A percentile compares a stretch with the other conserved stretches of the same genome.
Evolutionary conservation across 2,888 invertebrate genomes (phyloP).

Genomic region (Rhingia rostrata): DNA sequence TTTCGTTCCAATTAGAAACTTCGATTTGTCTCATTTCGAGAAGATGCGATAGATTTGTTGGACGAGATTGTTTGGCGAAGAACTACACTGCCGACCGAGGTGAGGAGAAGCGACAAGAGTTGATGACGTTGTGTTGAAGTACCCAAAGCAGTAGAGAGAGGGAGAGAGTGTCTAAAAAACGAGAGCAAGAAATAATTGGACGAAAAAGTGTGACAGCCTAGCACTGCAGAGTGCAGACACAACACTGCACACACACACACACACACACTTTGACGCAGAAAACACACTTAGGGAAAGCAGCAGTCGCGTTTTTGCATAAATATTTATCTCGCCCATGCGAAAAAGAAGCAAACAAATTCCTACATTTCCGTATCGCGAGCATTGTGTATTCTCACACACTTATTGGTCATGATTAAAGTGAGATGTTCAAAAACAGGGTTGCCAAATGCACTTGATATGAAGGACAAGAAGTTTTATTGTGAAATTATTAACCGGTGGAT

Average conservation of each 20-base stretch:
- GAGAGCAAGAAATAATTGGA: slow-evolving; percentile 38
- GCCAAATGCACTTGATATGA: slow-evolving; percentile 11
- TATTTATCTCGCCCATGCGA: slow-evolving; percentile 43
- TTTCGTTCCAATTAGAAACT: slow-evolving; percentile 3
- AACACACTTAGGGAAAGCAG: neutral
- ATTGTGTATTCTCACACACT: slow-evolving; percentile 34
- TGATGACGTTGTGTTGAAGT: slow-evolving; percentile 53
- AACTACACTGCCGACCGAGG: slow-evolving; percentile 44
- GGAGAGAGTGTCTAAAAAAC: slow-evolving; percentile 6
- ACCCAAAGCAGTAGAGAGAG: neutral
- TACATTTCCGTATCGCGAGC: slow-evolving; percentile 64
- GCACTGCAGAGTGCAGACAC: no score
- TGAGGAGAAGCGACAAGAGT: slow-evolving; percentile 13
- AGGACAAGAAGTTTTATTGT: neutral
- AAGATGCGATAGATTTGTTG: slow-evolving; percentile 32
- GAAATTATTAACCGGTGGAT: no score
- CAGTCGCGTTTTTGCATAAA: slow-evolving; percentile 63
- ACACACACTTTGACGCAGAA: neutral
- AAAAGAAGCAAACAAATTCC: slow-evolving; percentile 43
- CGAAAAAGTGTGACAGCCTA: slow-evolving; percentile 52
- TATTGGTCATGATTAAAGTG: slow-evolving; percentile 53
- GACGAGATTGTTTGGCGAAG: neutral
- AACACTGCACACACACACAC: neutral
- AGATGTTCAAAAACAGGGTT: slow-evolving; percentile 43
- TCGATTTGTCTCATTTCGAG: slow-evolving; percentile 27